Percentiles rank a stretch among this genome's conserved stretches.
Conservation (phyloP, 2,797 vertebrate genomes). For the Xyrichtys novacula region DNA sequence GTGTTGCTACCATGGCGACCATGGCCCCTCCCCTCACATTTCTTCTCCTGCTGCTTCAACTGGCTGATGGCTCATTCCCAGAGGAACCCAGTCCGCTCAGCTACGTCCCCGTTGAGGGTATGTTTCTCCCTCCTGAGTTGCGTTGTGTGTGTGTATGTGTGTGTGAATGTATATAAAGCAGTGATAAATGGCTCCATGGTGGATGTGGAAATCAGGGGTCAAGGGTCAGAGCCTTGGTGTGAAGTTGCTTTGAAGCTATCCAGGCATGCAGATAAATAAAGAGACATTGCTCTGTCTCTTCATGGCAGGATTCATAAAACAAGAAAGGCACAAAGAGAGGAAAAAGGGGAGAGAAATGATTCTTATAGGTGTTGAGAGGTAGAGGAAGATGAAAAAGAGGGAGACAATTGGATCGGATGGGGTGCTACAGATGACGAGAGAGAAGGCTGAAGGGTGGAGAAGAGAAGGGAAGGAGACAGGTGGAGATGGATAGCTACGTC, state of each 20-base stretch:
- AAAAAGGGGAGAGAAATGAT: conserved; percentile 8
- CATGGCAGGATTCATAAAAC: conserved; percentile 27
- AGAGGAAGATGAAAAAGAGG: conserved; percentile 29
- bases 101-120: conserved; percentile 92
- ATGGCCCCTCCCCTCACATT: conserved; percentile 82
- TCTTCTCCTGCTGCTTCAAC: conserved; percentile 86
- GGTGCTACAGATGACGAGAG: conserved; percentile 38
- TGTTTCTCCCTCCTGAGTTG: conserved; percentile 74
- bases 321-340: conserved; percentile 3
- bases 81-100: conserved; percentile 93
- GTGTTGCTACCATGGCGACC: conserved; percentile 84
- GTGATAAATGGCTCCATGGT: conserved; percentile 76
- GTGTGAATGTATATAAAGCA: conserved; percentile 27
- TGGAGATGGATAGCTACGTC: conserved; percentile 68
- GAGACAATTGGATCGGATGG: conserved; percentile 42
- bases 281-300: conserved; percentile 12
- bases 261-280: conserved; percentile 42
- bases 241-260: conserved; percentile 48
- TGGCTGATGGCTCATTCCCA: conserved; percentile 88
- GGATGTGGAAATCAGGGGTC: conserved; percentile 74
- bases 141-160: conserved; percentile 26
- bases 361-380: conserved; percentile 33
- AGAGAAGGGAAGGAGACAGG: conserved; percentile 60
- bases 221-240: conserved; percentile 69
- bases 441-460: conserved; percentile 44